Percentiles rank a stretch among this genome's conserved stretches.
These are phyloP conservation scores for Rotaria sp. DNA, from an alignment of 2,888 invertebrate genomes.

Conservation along the genomic window DNA sequence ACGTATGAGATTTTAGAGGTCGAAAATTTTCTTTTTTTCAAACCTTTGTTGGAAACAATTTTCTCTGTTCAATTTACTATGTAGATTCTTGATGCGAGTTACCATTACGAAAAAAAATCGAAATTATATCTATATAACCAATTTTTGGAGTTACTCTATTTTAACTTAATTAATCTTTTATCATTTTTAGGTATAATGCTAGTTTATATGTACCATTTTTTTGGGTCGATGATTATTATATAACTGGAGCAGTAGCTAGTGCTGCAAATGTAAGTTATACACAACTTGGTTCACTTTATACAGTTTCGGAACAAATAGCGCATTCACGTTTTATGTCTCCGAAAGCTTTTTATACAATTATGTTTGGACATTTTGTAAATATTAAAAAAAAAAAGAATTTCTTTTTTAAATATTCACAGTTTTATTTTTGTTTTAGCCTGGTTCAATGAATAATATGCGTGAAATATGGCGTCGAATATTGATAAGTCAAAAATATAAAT, in stretches of 20 bases:
- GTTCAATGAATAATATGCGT: constrained; percentile 13
- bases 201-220: constrained; percentile 30
- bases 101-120: no score
- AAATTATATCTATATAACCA: no score
- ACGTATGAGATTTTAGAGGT: no score
- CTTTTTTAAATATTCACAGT: background rate
- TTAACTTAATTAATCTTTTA: background rate
- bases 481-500: background rate
- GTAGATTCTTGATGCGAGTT: no score
- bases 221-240: constrained; percentile 40
- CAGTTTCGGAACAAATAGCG: background rate
- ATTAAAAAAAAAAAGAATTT: background rate
- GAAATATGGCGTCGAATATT: constrained; percentile 15
- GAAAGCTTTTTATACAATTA: constrained; percentile 5
- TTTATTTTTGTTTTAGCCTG: background rate
- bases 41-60: no score
- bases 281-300: constrained; percentile 35
- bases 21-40: no score
- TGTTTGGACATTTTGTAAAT: constrained; percentile 28
- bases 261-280: background rate
- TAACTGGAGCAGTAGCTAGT: constrained; percentile 32
- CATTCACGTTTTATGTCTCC: background rate
- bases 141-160: no score
- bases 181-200: constrained; percentile 13
- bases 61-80: no score